phyloP scores from a whole-genome alignment of 1,140 invertebrate species.

The Maniola jurtina region DNA sequence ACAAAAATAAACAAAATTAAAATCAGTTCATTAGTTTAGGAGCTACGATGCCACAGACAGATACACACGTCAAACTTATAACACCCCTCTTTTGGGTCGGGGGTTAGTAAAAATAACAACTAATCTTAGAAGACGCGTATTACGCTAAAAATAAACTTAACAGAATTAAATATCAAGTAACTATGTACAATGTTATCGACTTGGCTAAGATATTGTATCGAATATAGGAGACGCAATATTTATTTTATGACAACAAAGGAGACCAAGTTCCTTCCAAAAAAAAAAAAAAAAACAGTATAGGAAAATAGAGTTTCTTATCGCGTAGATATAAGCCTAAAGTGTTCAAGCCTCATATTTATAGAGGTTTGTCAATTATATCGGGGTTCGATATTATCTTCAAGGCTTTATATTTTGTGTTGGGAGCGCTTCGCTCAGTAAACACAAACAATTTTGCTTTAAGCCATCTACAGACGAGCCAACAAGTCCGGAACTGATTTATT shows the following conservation, averaged over 20 bases:
- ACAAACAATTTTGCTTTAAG: conserved; percentile 7
- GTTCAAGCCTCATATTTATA: conserved; percentile 6
- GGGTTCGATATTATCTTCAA: conserved; percentile 1
- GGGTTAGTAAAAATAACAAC: no score
- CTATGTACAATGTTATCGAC: no score
- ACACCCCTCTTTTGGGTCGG: no score
- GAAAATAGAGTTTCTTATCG: conserved; percentile 4
- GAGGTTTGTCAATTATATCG: conserved; percentile 20
- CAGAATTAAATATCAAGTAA: no score
- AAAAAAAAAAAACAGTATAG: neutral
- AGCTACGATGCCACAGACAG: no score
- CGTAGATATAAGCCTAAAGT: conserved; percentile 1
- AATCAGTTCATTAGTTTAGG: no score
- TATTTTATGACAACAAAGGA: neutral
- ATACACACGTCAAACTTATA: no score
- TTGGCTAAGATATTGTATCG: no score
- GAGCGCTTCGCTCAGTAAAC: conserved; percentile 1
- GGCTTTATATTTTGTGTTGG: conserved; percentile 13
- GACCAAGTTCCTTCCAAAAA: neutral
- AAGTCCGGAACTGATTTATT: conserved; percentile 19
- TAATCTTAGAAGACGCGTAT: no score
- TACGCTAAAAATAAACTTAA: no score
- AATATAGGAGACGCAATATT: neutral
- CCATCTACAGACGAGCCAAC: neutral
- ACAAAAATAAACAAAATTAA: no score